phyloP scores from a whole-genome alignment of 2,113 vertebrate species.

The Macroglossus sobrinus region DNA sequence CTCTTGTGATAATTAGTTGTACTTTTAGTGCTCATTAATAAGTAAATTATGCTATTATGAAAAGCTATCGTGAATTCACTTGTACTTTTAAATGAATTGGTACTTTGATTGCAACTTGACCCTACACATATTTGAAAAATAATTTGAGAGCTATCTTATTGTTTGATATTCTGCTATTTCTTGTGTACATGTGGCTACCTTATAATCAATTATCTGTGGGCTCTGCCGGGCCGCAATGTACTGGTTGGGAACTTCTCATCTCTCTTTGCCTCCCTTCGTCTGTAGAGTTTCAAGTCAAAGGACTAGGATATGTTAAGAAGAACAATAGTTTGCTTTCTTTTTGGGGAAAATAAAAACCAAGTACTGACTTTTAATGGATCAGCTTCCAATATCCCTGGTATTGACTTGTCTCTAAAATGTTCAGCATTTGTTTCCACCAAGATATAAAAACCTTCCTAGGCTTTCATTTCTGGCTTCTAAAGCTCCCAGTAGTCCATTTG shows the following conservation, averaged over 20 bases:
- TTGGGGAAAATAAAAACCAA: constrained; percentile 20
- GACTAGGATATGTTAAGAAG: neutral
- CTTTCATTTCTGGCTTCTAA: constrained; percentile 60
- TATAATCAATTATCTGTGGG: neutral
- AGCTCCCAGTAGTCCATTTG: constrained; percentile 31
- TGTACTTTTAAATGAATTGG: constrained; percentile 39
- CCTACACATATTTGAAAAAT: constrained; percentile 35
- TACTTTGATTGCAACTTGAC: constrained; percentile 19
- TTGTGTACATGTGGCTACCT: neutral
- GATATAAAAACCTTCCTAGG: constrained; percentile 53
- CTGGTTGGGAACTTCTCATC: neutral
- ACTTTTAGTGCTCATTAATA: neutral
- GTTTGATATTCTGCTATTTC: constrained; percentile 13
- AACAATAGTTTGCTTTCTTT: constrained; percentile 31
- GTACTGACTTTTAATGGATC: constrained; percentile 53
- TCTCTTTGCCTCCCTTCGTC: neutral
- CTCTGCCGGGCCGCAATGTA: neutral
- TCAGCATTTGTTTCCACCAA: constrained; percentile 25
- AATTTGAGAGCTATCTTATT: constrained; percentile 3
- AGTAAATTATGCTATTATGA: neutral
- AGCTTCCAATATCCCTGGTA: constrained; percentile 58
- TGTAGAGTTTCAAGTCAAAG: constrained; percentile 20
- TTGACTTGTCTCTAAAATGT: constrained; percentile 63
- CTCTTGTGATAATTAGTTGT: constrained; percentile 15
- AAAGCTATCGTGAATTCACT: neutral